phyloP scores from a whole-genome alignment of 2,113 vertebrate species.

The Tachysurus fulvidraco region DNA sequence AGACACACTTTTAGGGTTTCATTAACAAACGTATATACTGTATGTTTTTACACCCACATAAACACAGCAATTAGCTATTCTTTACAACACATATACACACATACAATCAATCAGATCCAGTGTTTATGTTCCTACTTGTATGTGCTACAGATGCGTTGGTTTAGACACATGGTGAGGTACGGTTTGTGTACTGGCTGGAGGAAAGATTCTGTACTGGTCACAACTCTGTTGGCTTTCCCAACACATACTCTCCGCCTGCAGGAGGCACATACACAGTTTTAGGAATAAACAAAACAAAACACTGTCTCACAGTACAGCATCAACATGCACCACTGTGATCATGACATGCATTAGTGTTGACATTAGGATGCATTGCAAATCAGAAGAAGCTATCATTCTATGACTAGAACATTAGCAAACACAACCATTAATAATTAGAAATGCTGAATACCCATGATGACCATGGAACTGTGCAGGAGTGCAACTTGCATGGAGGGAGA shows the following conservation, averaged over 20 bases:
- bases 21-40: neutral
- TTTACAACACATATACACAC: neutral
- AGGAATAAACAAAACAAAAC: neutral
- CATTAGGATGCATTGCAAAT: neutral
- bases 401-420: neutral
- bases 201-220: conserved; percentile 74
- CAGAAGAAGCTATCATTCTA: neutral
- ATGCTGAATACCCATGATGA: conserved; percentile 70
- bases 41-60: neutral
- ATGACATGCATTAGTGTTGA: neutral
- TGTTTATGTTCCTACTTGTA: conserved; percentile 83
- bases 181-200: conserved; percentile 85
- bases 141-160: conserved; percentile 84
- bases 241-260: conserved; percentile 83
- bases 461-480: conserved; percentile 61
- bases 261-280: conserved; percentile 13
- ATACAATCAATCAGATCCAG: conserved; percentile 7
- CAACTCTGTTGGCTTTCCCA: conserved; percentile 29
- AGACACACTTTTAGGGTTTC: neutral
- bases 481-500: conserved; percentile 70
- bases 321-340: neutral
- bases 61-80: neutral
- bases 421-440: conserved; percentile 36
- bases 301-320: neutral
- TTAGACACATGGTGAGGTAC: conserved; percentile 87